phyloP scores from a whole-genome alignment of 2,113 vertebrate genomes.

The Mormyrus lacerda region DNA sequence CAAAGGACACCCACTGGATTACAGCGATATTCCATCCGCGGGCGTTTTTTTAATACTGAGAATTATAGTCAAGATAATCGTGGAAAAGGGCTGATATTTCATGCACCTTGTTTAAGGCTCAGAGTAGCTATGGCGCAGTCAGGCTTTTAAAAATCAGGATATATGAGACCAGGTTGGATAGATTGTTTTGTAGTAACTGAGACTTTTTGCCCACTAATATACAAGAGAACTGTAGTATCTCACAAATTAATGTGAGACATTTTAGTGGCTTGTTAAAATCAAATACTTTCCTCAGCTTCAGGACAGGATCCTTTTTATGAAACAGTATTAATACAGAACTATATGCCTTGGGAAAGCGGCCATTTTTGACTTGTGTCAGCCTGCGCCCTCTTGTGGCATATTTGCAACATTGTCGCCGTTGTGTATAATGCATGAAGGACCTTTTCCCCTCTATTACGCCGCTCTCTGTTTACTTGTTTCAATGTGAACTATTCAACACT shows the following conservation, averaged over 20 bases:
- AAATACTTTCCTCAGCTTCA: neutral
- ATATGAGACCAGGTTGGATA: neutral
- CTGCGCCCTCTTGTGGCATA: conserved; percentile 36
- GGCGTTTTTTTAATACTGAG: neutral
- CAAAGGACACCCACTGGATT: neutral
- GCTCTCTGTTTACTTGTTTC: conserved; percentile 34
- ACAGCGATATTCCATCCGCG: neutral
- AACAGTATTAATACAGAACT: conserved; percentile 5
- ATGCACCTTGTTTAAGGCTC: neutral
- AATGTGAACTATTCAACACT: conserved; percentile 44
- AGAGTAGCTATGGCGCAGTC: neutral
- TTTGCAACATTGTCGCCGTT: conserved; percentile 31
- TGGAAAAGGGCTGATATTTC: conserved; percentile 11
- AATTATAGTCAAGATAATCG: neutral
- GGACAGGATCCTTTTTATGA: neutral
- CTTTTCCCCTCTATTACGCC: conserved; percentile 7
- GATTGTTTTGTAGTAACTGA: neutral
- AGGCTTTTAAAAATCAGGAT: neutral
- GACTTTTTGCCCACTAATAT: conserved; percentile 1
- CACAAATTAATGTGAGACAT: neutral
- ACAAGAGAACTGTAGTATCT: neutral
- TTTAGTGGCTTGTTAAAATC: conserved; percentile 4
- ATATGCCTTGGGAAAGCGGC: conserved; percentile 12
- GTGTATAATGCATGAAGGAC: conserved; percentile 46
- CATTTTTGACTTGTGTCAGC: conserved; percentile 7